Percentiles rank a stretch among this genome's conserved stretches.
phyloP scores from a whole-genome alignment of 2,888 invertebrate genomes.

The Desoria tigrina region DNA sequence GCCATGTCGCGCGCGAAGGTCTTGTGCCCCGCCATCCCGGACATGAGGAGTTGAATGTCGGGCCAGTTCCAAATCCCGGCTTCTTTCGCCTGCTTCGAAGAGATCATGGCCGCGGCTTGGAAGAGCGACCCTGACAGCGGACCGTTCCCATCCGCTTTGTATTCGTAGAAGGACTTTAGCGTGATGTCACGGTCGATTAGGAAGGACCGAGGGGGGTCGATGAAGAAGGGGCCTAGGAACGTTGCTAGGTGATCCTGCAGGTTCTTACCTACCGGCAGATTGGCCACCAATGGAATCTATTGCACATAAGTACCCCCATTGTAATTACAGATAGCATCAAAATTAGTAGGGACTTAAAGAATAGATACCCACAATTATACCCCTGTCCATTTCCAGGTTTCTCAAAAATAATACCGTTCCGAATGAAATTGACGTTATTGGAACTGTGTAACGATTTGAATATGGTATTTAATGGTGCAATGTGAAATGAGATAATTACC shows the following conservation, averaged over 20 bases:
- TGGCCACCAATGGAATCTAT: conserved; percentile 24
- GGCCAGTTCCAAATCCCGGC: conserved; percentile 39
- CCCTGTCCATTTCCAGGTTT: no score
- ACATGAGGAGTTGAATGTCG: conserved; percentile 37
- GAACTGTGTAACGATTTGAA: neutral
- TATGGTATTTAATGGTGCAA: no score
- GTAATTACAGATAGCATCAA: neutral
- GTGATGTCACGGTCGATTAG: conserved; percentile 43
- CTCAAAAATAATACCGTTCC: no score
- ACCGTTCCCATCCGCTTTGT: conserved; percentile 42
- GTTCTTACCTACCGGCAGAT: conserved; percentile 33
- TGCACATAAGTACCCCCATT: neutral
- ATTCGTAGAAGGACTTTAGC: conserved; percentile 38
- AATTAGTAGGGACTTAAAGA: no score
- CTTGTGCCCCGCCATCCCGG: conserved; percentile 39
- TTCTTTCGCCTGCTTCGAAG: conserved; percentile 33
- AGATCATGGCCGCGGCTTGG: conserved; percentile 43
- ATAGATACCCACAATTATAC: no score
- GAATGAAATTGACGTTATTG: neutral
- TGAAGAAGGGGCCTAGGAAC: conserved; percentile 39
- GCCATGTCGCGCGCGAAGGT: conserved; percentile 36
- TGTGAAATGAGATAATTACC: conserved; percentile 18
- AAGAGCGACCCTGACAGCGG: conserved; percentile 36
- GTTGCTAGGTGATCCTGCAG: conserved; percentile 23
- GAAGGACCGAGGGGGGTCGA: conserved; percentile 39